A percentile compares a stretch with the other conserved stretches of the same genome.
phyloP scores from a whole-genome alignment of 2,797 vertebrate species.

The Pangasius sanitwongsei region DNA sequence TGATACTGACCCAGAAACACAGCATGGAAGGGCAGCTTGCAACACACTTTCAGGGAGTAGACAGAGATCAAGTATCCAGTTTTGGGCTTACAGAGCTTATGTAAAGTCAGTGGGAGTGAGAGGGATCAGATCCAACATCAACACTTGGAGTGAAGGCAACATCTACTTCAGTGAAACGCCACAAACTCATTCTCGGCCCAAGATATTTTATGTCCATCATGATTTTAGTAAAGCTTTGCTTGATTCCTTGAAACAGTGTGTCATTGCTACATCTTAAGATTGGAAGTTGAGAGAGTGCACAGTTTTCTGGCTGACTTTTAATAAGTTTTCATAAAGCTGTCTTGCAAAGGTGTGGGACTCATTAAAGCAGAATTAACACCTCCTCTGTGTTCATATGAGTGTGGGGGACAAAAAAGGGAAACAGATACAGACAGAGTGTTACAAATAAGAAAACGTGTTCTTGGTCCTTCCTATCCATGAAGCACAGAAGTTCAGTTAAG shows the following conservation, averaged over 20 bases:
- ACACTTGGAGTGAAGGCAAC: constrained; percentile 38
- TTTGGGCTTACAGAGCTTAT: constrained; percentile 41
- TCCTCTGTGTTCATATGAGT: constrained; percentile 17
- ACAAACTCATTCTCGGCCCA: constrained; percentile 18
- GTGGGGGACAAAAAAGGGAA: background rate
- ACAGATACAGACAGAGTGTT: background rate
- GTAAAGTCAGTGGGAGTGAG: constrained; percentile 43
- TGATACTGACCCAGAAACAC: constrained; percentile 44
- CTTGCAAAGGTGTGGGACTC: constrained; percentile 50
- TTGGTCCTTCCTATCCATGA: background rate
- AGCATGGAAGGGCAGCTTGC: constrained; percentile 43
- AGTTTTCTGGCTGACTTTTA: constrained; percentile 35
- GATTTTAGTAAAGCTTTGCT: constrained; percentile 23
- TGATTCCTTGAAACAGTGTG: constrained; percentile 6
- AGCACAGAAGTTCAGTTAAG: background rate
- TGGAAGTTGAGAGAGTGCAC: constrained; percentile 2
- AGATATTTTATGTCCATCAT: constrained; percentile 1
- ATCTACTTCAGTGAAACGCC: constrained; percentile 33
- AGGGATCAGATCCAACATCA: constrained; percentile 48
- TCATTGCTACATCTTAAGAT: constrained; percentile 6
- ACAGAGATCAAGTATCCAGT: constrained; percentile 42
- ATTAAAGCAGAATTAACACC: constrained; percentile 64
- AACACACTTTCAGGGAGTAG: constrained; percentile 45
- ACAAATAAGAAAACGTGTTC: constrained; percentile 6
- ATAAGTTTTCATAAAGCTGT: constrained; percentile 48